Percentiles rank a stretch among this genome's conserved stretches.
Evolutionary conservation across 92 coral and sea anemone species (phyloP).

Genomic region (Paragorgia papillata): DNA sequence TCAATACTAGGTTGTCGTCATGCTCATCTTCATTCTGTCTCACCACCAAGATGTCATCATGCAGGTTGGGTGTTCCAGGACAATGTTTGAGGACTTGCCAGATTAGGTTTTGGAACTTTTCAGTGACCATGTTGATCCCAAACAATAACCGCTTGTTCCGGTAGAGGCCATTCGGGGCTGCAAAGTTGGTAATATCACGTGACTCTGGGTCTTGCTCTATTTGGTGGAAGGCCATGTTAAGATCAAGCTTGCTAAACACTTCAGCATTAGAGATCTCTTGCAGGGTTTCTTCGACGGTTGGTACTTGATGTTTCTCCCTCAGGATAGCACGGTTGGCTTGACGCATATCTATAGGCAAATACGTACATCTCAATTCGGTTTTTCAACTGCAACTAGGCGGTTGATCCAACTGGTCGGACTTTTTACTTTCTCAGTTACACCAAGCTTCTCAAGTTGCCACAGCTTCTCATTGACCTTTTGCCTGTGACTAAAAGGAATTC

Average conservation of each 20-base stretch:
- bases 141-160: slow-evolving; percentile 36
- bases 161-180: slow-evolving; percentile 2
- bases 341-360: slow-evolving; percentile 68
- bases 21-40: slow-evolving; percentile 51
- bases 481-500: too few species aligned
- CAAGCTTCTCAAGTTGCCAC: too few species aligned
- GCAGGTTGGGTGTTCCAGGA: slow-evolving; percentile 62
- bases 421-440: too few species aligned
- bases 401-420: too few species aligned
- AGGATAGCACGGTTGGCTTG: slow-evolving; percentile 64
- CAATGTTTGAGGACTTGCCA: slow-evolving; percentile 66
- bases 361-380: slow-evolving; percentile 53
- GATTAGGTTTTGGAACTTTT: slow-evolving; percentile 36
- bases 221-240: slow-evolving; percentile 40
- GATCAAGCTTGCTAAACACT: slow-evolving; percentile 56
- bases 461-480: too few species aligned
- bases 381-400: slow-evolving; percentile 61
- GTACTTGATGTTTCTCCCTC: slow-evolving; percentile 62
- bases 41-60: too few species aligned
- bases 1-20: slow-evolving; percentile 58
- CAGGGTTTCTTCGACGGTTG: slow-evolving; percentile 63
- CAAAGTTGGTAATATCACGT: slow-evolving; percentile 10
- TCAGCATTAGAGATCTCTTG: slow-evolving; percentile 66
- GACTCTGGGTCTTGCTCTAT: slow-evolving; percentile 5
- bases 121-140: slow-evolving; percentile 42